phyloP scores from a whole-genome alignment of 1,140 invertebrate species.

The Trinorchestia longiramus region DNA sequence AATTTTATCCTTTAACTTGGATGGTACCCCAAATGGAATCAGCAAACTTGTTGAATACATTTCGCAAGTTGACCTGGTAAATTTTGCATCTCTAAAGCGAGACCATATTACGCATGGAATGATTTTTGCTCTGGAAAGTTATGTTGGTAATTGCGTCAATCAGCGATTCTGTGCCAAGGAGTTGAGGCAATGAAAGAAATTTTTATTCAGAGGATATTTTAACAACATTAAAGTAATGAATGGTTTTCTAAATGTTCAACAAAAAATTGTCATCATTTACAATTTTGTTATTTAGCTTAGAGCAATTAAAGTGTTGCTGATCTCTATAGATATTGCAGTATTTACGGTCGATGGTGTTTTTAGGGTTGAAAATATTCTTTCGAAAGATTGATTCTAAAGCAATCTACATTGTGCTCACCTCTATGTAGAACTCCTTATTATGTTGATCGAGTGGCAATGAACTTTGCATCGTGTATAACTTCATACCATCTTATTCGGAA shows the following conservation, averaged over 20 bases:
- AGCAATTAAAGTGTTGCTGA: too few species aligned
- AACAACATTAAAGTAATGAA: neutral
- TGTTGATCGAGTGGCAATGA: too few species aligned
- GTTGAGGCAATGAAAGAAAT: neutral
- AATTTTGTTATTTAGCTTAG: too few species aligned
- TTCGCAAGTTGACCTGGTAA: slow-evolving; percentile 15
- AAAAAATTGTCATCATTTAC: too few species aligned
- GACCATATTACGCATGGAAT: slow-evolving; percentile 17
- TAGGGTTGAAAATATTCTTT: too few species aligned
- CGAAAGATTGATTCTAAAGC: too few species aligned
- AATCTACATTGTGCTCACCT: too few species aligned
- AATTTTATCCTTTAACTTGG: slow-evolving; percentile 44
- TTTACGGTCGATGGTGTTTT: too few species aligned
- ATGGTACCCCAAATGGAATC: slow-evolving; percentile 36
- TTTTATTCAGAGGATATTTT: neutral
- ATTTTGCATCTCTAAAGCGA: slow-evolving; percentile 28
- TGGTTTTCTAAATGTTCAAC: neutral
- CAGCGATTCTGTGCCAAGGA: neutral
- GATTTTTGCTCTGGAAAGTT: neutral
- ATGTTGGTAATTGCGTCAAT: neutral
- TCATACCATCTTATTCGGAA: too few species aligned
- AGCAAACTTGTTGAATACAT: slow-evolving; percentile 51
- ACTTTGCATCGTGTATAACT: too few species aligned
- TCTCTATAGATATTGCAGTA: too few species aligned
- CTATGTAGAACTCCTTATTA: too few species aligned